Evolutionary conservation across 1,140 invertebrate genomes (phyloP).

Genomic region (Microplitis mediator): DNA sequence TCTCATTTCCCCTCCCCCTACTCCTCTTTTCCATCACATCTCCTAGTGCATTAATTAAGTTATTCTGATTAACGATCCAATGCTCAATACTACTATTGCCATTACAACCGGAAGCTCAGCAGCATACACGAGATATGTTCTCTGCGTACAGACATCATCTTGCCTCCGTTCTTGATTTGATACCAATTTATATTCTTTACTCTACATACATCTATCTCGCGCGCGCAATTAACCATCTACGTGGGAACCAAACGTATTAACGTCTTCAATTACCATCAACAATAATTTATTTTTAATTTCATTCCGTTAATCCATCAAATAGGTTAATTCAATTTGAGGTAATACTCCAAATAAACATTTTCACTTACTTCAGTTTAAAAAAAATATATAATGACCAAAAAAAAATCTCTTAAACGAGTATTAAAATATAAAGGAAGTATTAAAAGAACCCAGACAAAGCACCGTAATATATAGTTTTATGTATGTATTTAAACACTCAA

Average conservation of each 20-base stretch:
- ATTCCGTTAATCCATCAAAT: not conserved
- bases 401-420: no score
- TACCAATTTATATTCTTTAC: not conserved
- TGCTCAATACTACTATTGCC: not conserved
- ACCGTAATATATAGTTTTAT: no score
- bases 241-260: constrained; percentile 41
- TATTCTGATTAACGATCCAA: constrained; percentile 39
- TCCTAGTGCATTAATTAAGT: constrained; percentile 50
- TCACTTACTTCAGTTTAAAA: no score
- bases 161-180: not conserved
- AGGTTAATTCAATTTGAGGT: not conserved
- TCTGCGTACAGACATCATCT: no score
- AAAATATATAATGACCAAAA: no score
- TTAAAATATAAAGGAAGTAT: no score
- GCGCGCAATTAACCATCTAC: constrained; percentile 42
- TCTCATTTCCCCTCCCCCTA: constrained; percentile 17
- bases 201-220: constrained; percentile 25
- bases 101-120: not conserved
- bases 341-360: not conserved
- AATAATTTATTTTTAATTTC: not conserved
- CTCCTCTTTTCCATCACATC: constrained; percentile 3
- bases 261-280: constrained; percentile 3
- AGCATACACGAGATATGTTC: no score
- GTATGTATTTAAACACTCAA: no score
- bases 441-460: no score